A percentile compares a stretch with the other conserved stretches of the same genome.
Conservation (phyloP, 2,113 vertebrate species). For the Desmodus rotundus region DNA sequence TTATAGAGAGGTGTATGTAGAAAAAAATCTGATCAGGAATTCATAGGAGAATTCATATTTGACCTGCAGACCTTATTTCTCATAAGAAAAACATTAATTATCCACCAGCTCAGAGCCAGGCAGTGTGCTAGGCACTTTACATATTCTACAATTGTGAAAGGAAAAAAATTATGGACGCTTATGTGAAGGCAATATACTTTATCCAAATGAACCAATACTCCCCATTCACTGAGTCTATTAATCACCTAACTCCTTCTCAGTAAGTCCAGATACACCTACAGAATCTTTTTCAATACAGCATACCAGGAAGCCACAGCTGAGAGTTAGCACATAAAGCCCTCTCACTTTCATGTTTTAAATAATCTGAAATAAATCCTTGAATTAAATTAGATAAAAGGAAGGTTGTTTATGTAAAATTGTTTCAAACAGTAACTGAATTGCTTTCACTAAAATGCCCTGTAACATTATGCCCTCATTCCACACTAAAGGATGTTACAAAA, state of each 20-base stretch:
- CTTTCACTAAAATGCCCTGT: not conserved
- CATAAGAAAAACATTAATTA: not conserved
- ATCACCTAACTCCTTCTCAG: not conserved
- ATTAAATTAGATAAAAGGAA: conserved; percentile 10
- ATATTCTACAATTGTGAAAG: not conserved
- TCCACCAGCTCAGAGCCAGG: not conserved
- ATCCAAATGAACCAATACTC: not conserved
- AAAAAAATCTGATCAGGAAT: not conserved
- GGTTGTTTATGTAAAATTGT: not conserved
- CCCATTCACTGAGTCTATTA: not conserved
- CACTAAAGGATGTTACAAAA: not conserved
- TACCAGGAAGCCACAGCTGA: not conserved
- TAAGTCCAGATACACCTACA: not conserved
- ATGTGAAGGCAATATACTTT: not conserved
- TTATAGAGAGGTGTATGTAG: not conserved
- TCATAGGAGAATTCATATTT: not conserved
- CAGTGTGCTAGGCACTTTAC: not conserved
- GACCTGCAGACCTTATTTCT: not conserved
- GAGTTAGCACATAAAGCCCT: not conserved
- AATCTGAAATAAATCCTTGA: not conserved
- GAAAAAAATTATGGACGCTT: not conserved
- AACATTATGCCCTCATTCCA: not conserved
- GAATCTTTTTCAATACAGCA: not conserved
- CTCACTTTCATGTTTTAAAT: not conserved
- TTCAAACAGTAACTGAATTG: not conserved